Evolutionary conservation across 2,113 vertebrate genomes (phyloP).

Genomic region (Pelecanoides urinatrix): DNA sequence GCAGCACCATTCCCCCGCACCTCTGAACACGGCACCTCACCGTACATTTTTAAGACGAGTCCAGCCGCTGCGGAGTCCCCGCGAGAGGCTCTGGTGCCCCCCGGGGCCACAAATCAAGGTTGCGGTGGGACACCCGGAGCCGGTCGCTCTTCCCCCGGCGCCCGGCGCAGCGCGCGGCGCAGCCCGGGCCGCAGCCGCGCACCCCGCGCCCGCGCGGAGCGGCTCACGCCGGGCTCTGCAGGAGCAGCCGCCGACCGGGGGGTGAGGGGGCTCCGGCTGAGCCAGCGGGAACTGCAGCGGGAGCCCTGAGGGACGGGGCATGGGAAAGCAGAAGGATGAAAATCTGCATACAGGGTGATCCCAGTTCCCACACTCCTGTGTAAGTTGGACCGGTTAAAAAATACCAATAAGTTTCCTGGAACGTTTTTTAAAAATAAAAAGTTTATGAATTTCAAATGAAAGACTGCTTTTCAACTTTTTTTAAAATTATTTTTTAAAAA

Average conservation of each 20-base stretch:
- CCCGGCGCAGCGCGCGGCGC: background rate
- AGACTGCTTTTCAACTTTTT: background rate
- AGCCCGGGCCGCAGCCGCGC: too few relatives aligned
- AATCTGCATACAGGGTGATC: background rate
- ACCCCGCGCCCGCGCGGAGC: too few relatives aligned
- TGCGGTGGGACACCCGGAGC: background rate
- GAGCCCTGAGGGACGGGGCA: background rate
- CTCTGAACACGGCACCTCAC: too few relatives aligned
- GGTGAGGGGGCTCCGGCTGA: background rate
- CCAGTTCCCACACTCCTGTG: background rate
- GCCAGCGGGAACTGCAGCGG: background rate
- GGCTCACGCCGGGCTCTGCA: too few relatives aligned
- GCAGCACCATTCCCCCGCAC: background rate
- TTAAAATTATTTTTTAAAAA: too few relatives aligned
- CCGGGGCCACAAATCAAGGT: background rate
- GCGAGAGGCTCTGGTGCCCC: background rate
- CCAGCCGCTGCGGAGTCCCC: background rate
- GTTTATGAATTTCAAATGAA: background rate
- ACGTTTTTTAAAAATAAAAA: background rate
- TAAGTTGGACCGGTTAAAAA: background rate
- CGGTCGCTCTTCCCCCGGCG: background rate
- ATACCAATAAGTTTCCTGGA: background rate
- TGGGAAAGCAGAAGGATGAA: background rate
- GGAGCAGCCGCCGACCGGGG: too few relatives aligned
- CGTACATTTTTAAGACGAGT: accelerated